Percentiles rank a stretch among this genome's conserved stretches.
phyloP scores from a whole-genome alignment of 2,888 invertebrate genomes.

The Hedychridium roseum region DNA sequence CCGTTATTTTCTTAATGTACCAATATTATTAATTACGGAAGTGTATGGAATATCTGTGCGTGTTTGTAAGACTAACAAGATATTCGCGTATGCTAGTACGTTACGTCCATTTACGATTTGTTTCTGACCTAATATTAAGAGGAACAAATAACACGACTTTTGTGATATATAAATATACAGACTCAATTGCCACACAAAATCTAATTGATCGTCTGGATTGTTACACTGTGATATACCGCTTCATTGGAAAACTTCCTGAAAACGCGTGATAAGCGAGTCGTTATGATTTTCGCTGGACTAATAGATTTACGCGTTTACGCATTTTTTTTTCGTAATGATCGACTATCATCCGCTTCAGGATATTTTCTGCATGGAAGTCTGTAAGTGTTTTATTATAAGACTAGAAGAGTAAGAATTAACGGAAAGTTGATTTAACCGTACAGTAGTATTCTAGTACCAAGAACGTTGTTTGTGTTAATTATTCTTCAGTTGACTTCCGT shows the following conservation, averaged over 20 bases:
- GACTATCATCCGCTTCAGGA: constrained; percentile 35
- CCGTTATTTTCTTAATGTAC: neutral
- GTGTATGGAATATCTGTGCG: constrained; percentile 20
- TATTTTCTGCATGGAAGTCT: constrained; percentile 27
- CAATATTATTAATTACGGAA: constrained; percentile 8
- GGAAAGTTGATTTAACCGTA: constrained; percentile 21
- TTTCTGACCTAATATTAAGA: neutral
- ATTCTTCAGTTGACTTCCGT: too few species aligned
- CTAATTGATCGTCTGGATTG: constrained; percentile 37
- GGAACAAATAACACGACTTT: constrained; percentile 17
- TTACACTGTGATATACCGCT: constrained; percentile 42
- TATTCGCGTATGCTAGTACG: constrained; percentile 1
- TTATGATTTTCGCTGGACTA: constrained; percentile 13
- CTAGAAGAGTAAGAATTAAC: constrained; percentile 26
- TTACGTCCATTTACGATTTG: neutral
- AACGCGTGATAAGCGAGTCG: constrained; percentile 28
- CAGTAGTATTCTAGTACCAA: constrained; percentile 23
- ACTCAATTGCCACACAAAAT: constrained; percentile 36
- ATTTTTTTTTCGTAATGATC: constrained; percentile 7
- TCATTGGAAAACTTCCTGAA: constrained; percentile 36
- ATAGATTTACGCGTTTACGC: constrained; percentile 25
- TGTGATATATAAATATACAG: constrained; percentile 43
- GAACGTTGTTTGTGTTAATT: constrained; percentile 25
- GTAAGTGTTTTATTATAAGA: constrained; percentile 36
- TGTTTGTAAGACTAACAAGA: constrained; percentile 9